Evolutionary conservation across 2,113 vertebrate genomes (phyloP).

Genomic region (Archilochus colubris): DNA sequence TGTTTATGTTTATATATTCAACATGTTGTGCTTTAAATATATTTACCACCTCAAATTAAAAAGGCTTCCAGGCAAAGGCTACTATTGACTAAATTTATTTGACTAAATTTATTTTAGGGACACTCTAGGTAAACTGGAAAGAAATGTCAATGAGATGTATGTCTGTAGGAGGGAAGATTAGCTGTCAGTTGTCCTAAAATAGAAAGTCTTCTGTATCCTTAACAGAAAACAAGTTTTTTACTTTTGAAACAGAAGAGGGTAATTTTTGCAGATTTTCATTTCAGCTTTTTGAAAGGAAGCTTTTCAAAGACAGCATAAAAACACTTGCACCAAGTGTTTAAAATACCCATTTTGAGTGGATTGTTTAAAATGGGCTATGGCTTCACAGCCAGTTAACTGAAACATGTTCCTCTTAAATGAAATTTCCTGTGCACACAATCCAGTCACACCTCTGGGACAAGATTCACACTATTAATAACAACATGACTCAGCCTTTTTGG

Average conservation of each 20-base stretch:
- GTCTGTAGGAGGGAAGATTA: not conserved
- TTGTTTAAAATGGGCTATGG: not conserved
- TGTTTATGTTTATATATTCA: not conserved
- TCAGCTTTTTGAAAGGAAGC: not conserved
- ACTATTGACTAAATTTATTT: not conserved
- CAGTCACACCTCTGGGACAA: slow-evolving; percentile 22
- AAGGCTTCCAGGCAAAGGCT: not conserved
- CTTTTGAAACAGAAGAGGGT: not conserved
- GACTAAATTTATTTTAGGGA: not conserved
- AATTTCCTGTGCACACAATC: slow-evolving; percentile 35
- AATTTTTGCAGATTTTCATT: not conserved
- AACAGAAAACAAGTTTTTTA: not conserved
- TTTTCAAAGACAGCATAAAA: not conserved
- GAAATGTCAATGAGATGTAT: not conserved
- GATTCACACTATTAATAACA: slow-evolving; percentile 42
- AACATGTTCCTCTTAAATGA: slow-evolving; percentile 7
- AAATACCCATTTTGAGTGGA: not conserved
- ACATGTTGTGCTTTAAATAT: not conserved
- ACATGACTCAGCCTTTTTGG: slow-evolving; percentile 36
- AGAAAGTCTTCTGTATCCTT: not conserved
- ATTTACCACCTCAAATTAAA: not conserved
- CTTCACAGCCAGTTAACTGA: slow-evolving; percentile 9
- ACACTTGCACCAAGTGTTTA: not conserved
- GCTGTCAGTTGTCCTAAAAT: not conserved
- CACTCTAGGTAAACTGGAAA: not conserved